A percentile compares a stretch with the other conserved stretches of the same genome.
phyloP scores from a whole-genome alignment of 2,113 vertebrate species.

The Centropristis striata region DNA sequence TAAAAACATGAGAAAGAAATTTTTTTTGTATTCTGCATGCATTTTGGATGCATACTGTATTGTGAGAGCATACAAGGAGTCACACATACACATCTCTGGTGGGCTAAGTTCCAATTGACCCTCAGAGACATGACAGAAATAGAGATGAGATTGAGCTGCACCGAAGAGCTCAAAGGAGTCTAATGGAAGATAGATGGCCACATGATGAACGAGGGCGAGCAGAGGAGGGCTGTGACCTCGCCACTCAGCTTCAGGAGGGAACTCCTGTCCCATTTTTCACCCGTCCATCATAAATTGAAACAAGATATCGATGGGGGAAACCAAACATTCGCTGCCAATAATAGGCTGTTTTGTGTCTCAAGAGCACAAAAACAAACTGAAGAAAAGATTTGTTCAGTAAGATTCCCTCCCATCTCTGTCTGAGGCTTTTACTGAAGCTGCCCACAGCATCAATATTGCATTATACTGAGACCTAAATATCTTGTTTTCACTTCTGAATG shows the following conservation, averaged over 20 bases:
- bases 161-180: not conserved
- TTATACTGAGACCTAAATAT: slow-evolving; percentile 44
- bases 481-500: slow-evolving; percentile 41
- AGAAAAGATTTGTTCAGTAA: not conserved
- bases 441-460: slow-evolving; percentile 61
- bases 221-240: not conserved
- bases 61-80: not conserved
- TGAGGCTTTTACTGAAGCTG: slow-evolving; percentile 43
- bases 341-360: slow-evolving; percentile 2
- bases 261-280: not conserved
- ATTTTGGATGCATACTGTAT: not conserved
- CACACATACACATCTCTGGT: not conserved
- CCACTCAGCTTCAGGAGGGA: not conserved
- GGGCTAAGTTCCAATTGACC: not conserved
- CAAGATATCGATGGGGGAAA: slow-evolving; percentile 1
- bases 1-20: not conserved
- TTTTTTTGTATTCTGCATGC: not conserved
- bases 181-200: slow-evolving; percentile 12
- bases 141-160: not conserved
- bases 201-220: not conserved
- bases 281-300: slow-evolving; percentile 4
- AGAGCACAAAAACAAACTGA: not conserved
- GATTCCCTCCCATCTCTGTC: slow-evolving; percentile 44
- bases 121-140: not conserved
- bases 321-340: not conserved